These are phyloP conservation scores for Pardosa pseudoannulata DNA, from an alignment of 2,888 invertebrate species.

Conservation along the genomic window DNA sequence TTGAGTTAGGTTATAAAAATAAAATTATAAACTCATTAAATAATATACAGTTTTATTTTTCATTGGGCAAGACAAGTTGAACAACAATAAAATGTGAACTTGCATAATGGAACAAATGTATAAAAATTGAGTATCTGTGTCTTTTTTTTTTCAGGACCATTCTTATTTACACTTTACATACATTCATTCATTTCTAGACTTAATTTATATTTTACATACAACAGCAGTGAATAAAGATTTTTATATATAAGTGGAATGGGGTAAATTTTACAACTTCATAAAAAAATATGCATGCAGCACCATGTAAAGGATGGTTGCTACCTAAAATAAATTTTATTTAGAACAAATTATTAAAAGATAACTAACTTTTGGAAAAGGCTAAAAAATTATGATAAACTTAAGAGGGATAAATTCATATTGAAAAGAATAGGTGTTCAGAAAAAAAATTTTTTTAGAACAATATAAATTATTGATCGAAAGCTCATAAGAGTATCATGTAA, in stretches of 20 bases:
- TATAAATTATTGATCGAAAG: background rate
- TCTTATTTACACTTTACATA: background rate
- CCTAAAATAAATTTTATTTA: background rate
- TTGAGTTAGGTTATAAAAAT: no score
- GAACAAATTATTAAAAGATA: background rate
- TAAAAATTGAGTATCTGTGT: conserved; percentile 4
- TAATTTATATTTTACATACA: conserved; percentile 1
- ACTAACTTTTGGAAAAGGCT: background rate
- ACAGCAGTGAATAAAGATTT: background rate
- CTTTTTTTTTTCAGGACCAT: background rate
- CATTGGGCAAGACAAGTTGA: background rate
- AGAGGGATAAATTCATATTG: background rate
- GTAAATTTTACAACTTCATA: background rate
- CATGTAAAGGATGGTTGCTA: conserved; percentile 9
- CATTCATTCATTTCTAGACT: background rate
- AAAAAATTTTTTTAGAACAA: background rate
- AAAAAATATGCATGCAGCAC: conserved; percentile 8
- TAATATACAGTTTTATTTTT: conserved; percentile 2
- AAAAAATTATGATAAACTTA: background rate
- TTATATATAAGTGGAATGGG: background rate
- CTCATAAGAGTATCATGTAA: background rate
- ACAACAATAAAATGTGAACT: conserved; percentile 6
- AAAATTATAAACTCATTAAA: background rate
- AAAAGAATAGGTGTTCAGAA: background rate
- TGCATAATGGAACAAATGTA: conserved; percentile 6